Base-by-base conservation (phyloP, 1,140 invertebrate genomes). In the Coptotermes formosanus region DNA sequence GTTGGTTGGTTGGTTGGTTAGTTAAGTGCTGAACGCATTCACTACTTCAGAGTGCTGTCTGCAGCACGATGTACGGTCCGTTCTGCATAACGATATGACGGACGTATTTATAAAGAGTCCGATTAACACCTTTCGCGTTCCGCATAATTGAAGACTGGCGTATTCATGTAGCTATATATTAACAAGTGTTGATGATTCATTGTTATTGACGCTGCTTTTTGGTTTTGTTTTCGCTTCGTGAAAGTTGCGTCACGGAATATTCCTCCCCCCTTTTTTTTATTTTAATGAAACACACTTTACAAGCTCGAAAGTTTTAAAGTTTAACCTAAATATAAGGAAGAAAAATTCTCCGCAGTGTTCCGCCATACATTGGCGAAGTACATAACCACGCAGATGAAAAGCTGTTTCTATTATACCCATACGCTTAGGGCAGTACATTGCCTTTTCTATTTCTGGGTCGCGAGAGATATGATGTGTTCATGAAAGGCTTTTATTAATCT, bases 221-320 rank as follows among this genome's bases (percentile, higher is more conserved):
- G 38, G 6, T 75, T 75, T 30, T 75, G 64, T 75, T 75, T 75
- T 75, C n/a, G 25, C n/a, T 75, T 75, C 25, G 64, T 75, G 64
- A 75, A 75, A 75, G 64, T 75, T 75, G 64, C 64, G 30, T 75
- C 64, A 75, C 30, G 64, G 64, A 75, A 75, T 75, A 75, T 75
- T 75, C 25, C 25, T 75, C 25, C 25, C n/a, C 19, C 8, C 64
- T 75, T 75, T n/a, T n/a, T 75, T 75, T 75, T 69, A n/a, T 30
- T 30, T 75, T 30, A 59, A 11, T 25, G 2, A 30, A 75, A 25
- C 25, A 25, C 64, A 4, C 64, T n/a, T 30, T 75, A 75, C 25
- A 1, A 75, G 30, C n/a, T 6, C 25, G 64, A 75, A 75, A 75
- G 64, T 75, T 75, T 55, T 2, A n/a, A 30, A n/a, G 64, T 30